A percentile compares a stretch with the other conserved stretches of the same genome.
Conservation (phyloP, 2,888 invertebrate species). For the Drosophila falleni region DNA sequence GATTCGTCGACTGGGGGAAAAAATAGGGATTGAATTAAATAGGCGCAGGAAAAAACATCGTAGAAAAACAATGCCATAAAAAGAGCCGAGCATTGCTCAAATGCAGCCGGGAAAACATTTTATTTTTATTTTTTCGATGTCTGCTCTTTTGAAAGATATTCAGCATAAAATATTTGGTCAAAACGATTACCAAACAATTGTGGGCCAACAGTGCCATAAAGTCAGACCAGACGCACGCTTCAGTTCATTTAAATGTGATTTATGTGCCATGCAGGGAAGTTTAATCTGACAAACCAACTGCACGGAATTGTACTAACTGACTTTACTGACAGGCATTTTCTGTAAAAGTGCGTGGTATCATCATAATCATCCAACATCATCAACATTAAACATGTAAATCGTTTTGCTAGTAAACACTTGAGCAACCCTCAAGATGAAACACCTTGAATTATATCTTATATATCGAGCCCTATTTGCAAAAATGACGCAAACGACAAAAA, state of each 20-base stretch:
- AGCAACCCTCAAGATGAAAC: slow-evolving; percentile 5
- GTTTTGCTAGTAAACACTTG: background rate
- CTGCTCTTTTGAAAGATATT: slow-evolving; percentile 13
- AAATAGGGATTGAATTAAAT: slow-evolving; percentile 58
- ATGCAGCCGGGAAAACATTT: slow-evolving; percentile 56
- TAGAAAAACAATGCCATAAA: slow-evolving; percentile 44
- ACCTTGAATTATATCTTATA: background rate
- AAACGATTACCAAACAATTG: slow-evolving; percentile 70
- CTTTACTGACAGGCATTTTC: slow-evolving; percentile 52
- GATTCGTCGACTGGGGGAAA: slow-evolving; percentile 25
- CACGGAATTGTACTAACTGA: slow-evolving; percentile 11
- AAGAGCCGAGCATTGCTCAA: slow-evolving; percentile 30
- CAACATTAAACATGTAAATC: slow-evolving; percentile 8
- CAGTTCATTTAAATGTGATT: slow-evolving; percentile 71
- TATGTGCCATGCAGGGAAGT: slow-evolving; percentile 37
- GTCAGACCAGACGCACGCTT: slow-evolving; percentile 55
- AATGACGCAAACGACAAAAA: too few species aligned
- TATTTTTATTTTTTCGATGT: slow-evolving; percentile 21
- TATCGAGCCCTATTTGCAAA: too few species aligned
- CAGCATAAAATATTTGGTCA: slow-evolving; percentile 61
- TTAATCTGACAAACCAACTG: slow-evolving; percentile 29
- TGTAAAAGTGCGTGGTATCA: slow-evolving; percentile 49
- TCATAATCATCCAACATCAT: slow-evolving; percentile 13
- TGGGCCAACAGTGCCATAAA: slow-evolving; percentile 42
- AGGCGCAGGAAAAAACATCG: slow-evolving; percentile 42